Conservation (phyloP, 2,797 vertebrate species). For the Cebuella pygmaea region DNA sequence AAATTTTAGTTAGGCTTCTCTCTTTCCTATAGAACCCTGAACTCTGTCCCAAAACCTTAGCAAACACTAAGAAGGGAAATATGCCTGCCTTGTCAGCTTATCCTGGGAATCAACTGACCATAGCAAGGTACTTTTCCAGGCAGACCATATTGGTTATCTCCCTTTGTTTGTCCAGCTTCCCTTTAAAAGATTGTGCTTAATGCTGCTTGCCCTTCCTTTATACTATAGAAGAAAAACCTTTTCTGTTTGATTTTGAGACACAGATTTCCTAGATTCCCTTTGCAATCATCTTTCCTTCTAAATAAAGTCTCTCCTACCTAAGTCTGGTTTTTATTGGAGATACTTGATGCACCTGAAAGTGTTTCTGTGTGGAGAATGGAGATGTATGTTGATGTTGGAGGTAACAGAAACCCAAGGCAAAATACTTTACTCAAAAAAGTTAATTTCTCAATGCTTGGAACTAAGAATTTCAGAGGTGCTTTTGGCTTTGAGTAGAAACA, state of each 20-base stretch:
- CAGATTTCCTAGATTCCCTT: constrained; percentile 21
- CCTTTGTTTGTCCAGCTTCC: neutral
- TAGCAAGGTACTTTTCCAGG: neutral
- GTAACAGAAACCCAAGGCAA: neutral
- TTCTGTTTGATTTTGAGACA: constrained; percentile 1
- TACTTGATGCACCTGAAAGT: neutral
- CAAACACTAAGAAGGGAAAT: neutral
- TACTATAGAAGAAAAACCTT: neutral
- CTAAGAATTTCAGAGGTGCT: neutral
- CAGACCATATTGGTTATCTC: neutral
- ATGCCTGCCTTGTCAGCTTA: neutral
- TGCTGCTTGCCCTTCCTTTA: neutral
- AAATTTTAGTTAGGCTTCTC: neutral
- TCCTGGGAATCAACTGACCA: neutral
- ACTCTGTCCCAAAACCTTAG: neutral
- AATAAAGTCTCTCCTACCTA: neutral
- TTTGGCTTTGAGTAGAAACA: neutral
- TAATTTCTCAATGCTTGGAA: neutral
- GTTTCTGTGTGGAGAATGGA: neutral
- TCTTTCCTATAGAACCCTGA: neutral
- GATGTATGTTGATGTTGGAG: neutral
- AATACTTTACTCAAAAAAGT: neutral
- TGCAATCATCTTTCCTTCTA: constrained; percentile 8
- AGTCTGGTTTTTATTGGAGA: neutral
- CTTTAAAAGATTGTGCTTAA: neutral